phyloP scores from a whole-genome alignment of 2,113 vertebrate genomes.

The Spilogale gracilis region DNA sequence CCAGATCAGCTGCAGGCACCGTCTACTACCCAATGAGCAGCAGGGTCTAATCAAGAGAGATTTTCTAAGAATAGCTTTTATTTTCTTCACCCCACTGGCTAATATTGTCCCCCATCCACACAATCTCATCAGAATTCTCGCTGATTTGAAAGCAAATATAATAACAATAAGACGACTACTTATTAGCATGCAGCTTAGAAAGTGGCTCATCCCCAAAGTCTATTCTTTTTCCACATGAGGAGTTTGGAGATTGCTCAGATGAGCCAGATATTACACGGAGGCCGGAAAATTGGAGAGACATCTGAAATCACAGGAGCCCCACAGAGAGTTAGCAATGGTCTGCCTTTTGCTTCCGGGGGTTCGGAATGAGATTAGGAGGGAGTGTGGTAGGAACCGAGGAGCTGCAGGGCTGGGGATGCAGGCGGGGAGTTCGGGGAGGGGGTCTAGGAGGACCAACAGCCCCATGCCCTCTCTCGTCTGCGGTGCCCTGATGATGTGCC shows the following conservation, averaged over 20 bases:
- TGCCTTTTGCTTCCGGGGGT: constrained; percentile 20
- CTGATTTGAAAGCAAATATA: constrained; percentile 80
- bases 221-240: constrained; percentile 76
- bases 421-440: background rate
- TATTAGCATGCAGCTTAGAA: constrained; percentile 73
- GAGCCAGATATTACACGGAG: constrained; percentile 56
- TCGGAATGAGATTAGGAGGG: background rate
- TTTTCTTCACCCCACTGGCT: constrained; percentile 72
- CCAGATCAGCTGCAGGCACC: constrained; percentile 17
- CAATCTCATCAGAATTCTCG: constrained; percentile 73
- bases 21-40: constrained; percentile 6
- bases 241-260: constrained; percentile 71
- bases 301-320: constrained; percentile 59
- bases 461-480: background rate
- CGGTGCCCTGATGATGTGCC: background rate
- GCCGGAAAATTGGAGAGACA: constrained; percentile 25
- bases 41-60: constrained; percentile 59
- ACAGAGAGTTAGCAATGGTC: constrained; percentile 48
- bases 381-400: background rate
- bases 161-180: constrained; percentile 63
- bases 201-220: constrained; percentile 64
- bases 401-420: background rate
- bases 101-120: constrained; percentile 56
- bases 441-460: background rate
- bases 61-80: constrained; percentile 77